These are phyloP conservation scores for Oncorhynchus mykiss DNA, from an alignment of 2,113 vertebrate genomes.

Conservation along the genomic window DNA sequence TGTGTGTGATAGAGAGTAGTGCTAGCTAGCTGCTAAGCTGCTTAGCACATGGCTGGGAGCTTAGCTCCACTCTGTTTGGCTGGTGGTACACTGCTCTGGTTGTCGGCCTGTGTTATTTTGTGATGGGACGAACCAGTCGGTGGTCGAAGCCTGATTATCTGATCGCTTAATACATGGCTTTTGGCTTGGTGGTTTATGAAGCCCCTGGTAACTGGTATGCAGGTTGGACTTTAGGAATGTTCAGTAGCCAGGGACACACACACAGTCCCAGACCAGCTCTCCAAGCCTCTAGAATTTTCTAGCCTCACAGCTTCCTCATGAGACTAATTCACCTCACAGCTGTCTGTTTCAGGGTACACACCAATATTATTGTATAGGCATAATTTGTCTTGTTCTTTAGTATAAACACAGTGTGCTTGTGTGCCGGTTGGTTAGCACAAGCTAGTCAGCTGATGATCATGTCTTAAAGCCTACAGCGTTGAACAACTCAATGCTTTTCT, in stretches of 20 bases:
- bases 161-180: slow-evolving; percentile 26
- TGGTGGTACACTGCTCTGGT: slow-evolving; percentile 41
- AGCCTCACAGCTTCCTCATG: slow-evolving; percentile 4
- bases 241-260: background rate
- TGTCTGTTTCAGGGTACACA: slow-evolving; percentile 6
- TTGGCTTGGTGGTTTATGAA: background rate
- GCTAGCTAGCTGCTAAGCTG: slow-evolving; percentile 41
- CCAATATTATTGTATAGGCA: background rate
- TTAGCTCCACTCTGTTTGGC: slow-evolving; percentile 31
- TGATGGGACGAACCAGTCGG: slow-evolving; percentile 1
- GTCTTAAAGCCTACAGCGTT: background rate
- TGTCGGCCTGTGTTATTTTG: slow-evolving; percentile 38
- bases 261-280: background rate
- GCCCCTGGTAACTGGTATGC: slow-evolving; percentile 13
- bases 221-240: background rate
- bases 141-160: slow-evolving; percentile 23
- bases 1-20: slow-evolving; percentile 31
- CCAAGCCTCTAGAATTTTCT: background rate
- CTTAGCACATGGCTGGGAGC: slow-evolving; percentile 50
- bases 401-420: background rate
- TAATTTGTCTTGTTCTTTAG: background rate
- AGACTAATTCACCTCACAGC: slow-evolving; percentile 14
- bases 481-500: background rate
- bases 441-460: background rate
- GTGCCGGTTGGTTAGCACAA: background rate